These are phyloP conservation scores for Podarcis muralis DNA, from an alignment of 2,113 vertebrate genomes.

Conservation along the genomic window DNA sequence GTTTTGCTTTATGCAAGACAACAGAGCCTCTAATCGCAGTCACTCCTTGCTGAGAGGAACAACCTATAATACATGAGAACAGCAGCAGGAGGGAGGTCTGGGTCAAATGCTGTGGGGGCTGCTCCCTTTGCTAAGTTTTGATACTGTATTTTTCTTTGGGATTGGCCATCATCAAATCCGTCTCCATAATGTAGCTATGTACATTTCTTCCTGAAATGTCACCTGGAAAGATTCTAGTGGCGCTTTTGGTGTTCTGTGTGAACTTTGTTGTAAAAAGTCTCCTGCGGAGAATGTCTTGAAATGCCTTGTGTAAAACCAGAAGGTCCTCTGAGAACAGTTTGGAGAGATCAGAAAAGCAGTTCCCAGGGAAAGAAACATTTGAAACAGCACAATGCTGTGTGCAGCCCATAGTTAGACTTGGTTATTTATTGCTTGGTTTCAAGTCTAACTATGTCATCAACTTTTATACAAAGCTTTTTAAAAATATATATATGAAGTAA, in stretches of 20 bases:
- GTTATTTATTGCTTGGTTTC: conserved; percentile 49
- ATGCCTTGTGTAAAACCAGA: conserved; percentile 42
- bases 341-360: conserved; percentile 44
- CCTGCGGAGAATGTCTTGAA: conserved; percentile 52
- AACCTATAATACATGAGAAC: conserved; percentile 12
- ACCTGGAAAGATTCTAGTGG: conserved; percentile 35
- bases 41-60: not conserved
- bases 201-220: conserved; percentile 10
- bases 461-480: conserved; percentile 30
- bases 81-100: conserved; percentile 9
- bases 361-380: conserved; percentile 44
- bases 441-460: conserved; percentile 39
- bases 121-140: conserved; percentile 18
- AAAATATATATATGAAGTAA: not conserved
- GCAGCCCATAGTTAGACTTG: conserved; percentile 37
- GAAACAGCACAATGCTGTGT: conserved; percentile 50
- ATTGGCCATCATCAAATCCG: conserved; percentile 27
- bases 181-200: conserved; percentile 19
- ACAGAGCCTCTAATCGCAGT: not conserved
- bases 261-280: conserved; percentile 51
- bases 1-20: conserved; percentile 18
- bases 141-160: conserved; percentile 48
- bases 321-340: conserved; percentile 55
- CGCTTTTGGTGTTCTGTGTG: conserved; percentile 42
- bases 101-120: conserved; percentile 5